A percentile compares a stretch with the other conserved stretches of the same genome.
Evolutionary conservation across 2,888 invertebrate genomes (phyloP).

Genomic region (Allacma fusca): DNA sequence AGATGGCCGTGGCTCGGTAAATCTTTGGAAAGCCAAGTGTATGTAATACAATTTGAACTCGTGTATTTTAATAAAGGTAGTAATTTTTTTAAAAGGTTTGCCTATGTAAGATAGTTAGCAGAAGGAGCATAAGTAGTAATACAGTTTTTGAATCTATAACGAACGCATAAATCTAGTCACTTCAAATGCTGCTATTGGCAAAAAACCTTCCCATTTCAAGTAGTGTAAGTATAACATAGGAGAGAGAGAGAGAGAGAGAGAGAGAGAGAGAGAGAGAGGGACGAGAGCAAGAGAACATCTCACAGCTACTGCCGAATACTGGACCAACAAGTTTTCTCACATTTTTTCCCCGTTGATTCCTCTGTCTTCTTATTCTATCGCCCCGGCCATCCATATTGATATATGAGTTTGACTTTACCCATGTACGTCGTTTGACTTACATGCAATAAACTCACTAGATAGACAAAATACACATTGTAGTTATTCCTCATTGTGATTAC

Average conservation of each 20-base stretch:
- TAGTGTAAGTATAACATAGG: conserved; percentile 9
- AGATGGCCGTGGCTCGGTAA: neutral
- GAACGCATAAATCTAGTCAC: conserved; percentile 48
- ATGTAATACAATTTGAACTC: neutral
- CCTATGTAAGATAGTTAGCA: neutral
- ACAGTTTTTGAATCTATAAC: conserved; percentile 47
- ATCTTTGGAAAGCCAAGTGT: neutral
- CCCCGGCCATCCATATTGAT: conserved; percentile 44
- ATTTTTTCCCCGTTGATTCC: conserved; percentile 19
- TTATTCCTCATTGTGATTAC: conserved; percentile 42
- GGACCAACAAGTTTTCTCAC: conserved; percentile 44
- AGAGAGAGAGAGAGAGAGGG: neutral
- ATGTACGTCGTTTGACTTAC: conserved; percentile 44
- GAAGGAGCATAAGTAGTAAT: conserved; percentile 31
- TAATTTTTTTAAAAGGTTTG: neutral
- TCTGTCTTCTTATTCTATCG: conserved; percentile 28
- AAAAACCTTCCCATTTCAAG: conserved; percentile 21
- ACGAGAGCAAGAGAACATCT: conserved; percentile 28
- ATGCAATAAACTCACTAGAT: conserved; percentile 43
- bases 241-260: conserved; percentile 1
- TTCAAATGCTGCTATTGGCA: conserved; percentile 41
- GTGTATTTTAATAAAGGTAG: conserved; percentile 14
- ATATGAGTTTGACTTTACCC: conserved; percentile 44
- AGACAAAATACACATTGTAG: conserved; percentile 44
- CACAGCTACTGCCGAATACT: conserved; percentile 40